phyloP scores from a whole-genome alignment of 2,888 invertebrate genomes.

The Cinara cedri region DNA sequence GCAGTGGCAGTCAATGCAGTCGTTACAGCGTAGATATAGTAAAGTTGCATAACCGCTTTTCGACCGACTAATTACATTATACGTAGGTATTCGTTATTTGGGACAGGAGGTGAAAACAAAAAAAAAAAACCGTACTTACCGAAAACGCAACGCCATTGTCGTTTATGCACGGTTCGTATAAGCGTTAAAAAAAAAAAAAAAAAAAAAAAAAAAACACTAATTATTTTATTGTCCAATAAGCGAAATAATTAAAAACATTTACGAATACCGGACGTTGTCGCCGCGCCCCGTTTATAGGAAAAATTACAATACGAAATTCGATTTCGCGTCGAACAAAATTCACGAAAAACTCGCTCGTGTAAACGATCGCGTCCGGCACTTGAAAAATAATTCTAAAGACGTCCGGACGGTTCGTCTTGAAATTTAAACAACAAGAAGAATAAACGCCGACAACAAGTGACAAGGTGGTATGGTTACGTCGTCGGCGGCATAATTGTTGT shows the following conservation, averaged over 20 bases:
- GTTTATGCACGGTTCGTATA: slow-evolving; percentile 20
- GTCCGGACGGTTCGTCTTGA: too few relatives aligned
- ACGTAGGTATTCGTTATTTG: background rate
- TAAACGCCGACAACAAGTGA: too few relatives aligned
- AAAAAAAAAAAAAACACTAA: background rate
- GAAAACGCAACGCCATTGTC: slow-evolving; percentile 7
- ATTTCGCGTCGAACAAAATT: too few relatives aligned
- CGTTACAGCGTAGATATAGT: background rate
- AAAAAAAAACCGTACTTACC: background rate
- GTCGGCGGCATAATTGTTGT: too few relatives aligned
- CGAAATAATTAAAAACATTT: background rate
- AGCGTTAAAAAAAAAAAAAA: too few relatives aligned
- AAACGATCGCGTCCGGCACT: too few relatives aligned
- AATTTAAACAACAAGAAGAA: too few relatives aligned
- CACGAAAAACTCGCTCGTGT: too few relatives aligned
- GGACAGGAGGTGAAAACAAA: background rate
- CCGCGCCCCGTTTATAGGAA: background rate
- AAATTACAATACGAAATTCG: too few relatives aligned
- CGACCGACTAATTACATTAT: background rate
- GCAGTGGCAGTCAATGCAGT: background rate
- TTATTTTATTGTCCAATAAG: background rate
- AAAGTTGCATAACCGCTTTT: background rate
- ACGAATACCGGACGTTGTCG: slow-evolving; percentile 1
- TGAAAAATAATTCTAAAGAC: too few relatives aligned
- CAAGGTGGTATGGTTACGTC: too few relatives aligned